Percentiles rank a stretch among this genome's conserved stretches.
These are phyloP conservation scores for Paramisgurnus dabryanus DNA, from an alignment of 2,113 vertebrate genomes.

Conservation along the genomic window DNA sequence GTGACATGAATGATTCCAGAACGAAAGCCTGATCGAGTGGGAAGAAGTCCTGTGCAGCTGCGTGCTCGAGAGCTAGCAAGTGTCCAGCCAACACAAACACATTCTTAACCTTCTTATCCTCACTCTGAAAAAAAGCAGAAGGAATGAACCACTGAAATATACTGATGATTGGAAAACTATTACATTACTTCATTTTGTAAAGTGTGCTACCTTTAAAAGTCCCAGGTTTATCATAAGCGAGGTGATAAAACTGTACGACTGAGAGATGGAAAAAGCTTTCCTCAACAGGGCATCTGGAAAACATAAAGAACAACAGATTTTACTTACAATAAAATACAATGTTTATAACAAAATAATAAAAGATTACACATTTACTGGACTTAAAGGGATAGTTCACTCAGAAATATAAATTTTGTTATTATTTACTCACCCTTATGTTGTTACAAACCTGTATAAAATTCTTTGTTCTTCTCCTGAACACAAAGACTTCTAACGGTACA, in stretches of 20 bases:
- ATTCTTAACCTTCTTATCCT: conserved; percentile 86
- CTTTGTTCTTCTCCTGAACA: too few relatives aligned
- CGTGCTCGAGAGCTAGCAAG: conserved; percentile 85
- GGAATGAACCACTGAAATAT: background rate
- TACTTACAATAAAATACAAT: background rate
- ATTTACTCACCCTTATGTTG: too few relatives aligned
- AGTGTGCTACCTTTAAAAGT: conserved; percentile 84
- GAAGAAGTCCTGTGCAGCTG: conserved; percentile 92
- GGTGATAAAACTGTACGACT: conserved; percentile 83
- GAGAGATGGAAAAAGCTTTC: conserved; percentile 86
- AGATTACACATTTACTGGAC: background rate
- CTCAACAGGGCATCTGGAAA: conserved; percentile 83
- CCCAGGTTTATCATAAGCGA: conserved; percentile 87
- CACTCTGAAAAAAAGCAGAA: conserved; percentile 76
- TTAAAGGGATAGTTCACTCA: background rate
- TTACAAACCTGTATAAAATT: too few relatives aligned
- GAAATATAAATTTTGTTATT: too few relatives aligned
- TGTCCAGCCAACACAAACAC: conserved; percentile 82
- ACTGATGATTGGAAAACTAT: background rate
- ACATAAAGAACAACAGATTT: background rate
- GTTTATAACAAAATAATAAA: background rate
- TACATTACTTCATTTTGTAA: too few relatives aligned
- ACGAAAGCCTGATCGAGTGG: conserved; percentile 77
- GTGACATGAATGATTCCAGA: conserved; percentile 84
- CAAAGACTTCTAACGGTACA: too few relatives aligned